Percentiles rank a stretch among this genome's conserved stretches.
These are phyloP conservation scores for Coptodon rendalli DNA, from an alignment of 2,113 vertebrate genomes.

Conservation along the genomic window DNA sequence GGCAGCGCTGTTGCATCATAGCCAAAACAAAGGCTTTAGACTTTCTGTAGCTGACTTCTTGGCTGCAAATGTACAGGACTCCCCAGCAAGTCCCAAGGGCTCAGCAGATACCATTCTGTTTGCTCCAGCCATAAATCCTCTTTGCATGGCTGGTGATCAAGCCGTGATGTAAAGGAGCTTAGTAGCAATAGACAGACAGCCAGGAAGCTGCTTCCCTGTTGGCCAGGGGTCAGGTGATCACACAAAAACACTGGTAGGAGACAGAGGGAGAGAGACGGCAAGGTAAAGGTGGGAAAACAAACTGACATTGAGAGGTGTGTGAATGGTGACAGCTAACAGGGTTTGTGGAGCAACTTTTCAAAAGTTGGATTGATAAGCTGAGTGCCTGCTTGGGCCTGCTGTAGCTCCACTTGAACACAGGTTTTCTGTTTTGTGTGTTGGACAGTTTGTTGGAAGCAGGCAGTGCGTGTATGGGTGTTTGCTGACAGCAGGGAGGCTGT, in stretches of 20 bases:
- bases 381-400: background rate
- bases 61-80: conserved; percentile 22
- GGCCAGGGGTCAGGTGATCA: conserved; percentile 54
- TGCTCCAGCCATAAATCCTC: conserved; percentile 69
- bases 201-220: conserved; percentile 32
- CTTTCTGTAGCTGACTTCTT: conserved; percentile 1
- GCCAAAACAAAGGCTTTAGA: conserved; percentile 17
- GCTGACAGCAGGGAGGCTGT: background rate
- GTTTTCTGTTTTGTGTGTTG: background rate
- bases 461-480: background rate
- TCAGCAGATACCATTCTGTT: conserved; percentile 51
- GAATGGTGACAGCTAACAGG: background rate
- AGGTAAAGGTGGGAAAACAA: background rate
- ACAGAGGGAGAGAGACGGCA: background rate
- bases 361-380: background rate
- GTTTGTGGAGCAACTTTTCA: background rate
- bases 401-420: background rate
- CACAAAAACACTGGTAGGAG: background rate
- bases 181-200: conserved; percentile 45
- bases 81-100: conserved; percentile 25
- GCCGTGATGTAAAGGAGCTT: conserved; percentile 73
- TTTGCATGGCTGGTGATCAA: conserved; percentile 66
- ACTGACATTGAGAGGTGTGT: background rate
- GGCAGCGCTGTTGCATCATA: background rate
- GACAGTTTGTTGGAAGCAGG: background rate